A percentile compares a stretch with the other conserved stretches of the same genome.
phyloP scores from a whole-genome alignment of 2,113 vertebrate species.

The Odobenus rosmarus region DNA sequence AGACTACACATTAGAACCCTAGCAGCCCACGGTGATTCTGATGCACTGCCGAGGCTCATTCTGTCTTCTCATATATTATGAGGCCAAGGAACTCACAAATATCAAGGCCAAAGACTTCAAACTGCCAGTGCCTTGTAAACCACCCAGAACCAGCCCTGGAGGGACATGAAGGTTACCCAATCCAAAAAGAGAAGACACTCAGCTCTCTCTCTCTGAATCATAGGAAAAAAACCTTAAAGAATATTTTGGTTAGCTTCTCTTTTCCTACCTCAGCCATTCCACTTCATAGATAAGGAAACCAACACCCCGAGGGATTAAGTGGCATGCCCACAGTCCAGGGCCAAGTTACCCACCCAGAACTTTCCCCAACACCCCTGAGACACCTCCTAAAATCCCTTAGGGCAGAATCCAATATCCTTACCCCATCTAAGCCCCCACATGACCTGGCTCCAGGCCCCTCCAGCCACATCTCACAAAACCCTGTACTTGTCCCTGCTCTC shows the following conservation, averaged over 20 bases:
- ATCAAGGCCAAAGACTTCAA: background rate
- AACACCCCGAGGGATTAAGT: background rate
- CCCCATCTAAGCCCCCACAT: background rate
- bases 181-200: background rate
- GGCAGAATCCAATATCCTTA: background rate
- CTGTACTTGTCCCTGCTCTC: too few species aligned
- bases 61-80: background rate
- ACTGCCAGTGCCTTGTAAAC: background rate
- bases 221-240: background rate
- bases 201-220: background rate
- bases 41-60: background rate
- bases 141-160: background rate
- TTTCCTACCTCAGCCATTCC: background rate
- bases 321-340: background rate
- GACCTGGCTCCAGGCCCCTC: background rate
- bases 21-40: rapidly evolving
- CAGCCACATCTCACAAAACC: rapidly evolving
- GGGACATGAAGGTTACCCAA: background rate
- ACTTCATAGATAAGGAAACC: background rate
- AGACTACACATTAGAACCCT: background rate
- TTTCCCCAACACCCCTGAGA: background rate
- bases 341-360: background rate
- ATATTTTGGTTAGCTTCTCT: background rate
- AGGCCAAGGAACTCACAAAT: background rate
- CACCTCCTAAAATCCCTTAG: background rate